Percentiles rank a stretch among this genome's conserved stretches.
Conservation (phyloP, 2,113 vertebrate genomes). For the Eretmochelys imbricata region DNA sequence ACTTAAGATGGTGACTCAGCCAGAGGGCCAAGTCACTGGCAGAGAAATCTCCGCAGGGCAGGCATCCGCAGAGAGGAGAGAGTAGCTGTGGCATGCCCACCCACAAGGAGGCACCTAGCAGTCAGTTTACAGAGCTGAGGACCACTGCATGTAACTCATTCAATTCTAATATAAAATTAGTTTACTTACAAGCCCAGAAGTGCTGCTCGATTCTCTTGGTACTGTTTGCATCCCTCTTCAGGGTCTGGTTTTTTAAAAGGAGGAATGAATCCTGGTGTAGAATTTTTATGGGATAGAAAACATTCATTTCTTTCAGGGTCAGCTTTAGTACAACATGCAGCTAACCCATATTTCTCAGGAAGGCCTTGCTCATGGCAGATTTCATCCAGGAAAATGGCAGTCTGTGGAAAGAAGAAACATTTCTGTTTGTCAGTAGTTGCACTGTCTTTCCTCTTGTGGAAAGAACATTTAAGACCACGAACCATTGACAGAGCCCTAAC, state of each 20-base stretch:
- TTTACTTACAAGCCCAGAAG: constrained; percentile 57
- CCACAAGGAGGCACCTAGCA: too few relatives aligned
- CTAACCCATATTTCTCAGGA: neutral
- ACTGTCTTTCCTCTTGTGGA: neutral
- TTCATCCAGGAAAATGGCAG: constrained; percentile 61
- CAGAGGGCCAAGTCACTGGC: neutral
- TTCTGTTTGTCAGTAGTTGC: neutral
- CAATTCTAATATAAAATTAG: accelerated
- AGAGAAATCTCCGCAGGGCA: neutral
- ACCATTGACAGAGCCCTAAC: neutral
- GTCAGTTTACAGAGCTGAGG: neutral
- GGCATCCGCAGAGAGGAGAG: neutral
- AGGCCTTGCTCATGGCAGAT: constrained; percentile 66
- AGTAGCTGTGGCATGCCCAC: neutral
- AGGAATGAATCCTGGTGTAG: neutral
- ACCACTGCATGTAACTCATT: accelerated
- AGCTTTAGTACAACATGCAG: constrained; percentile 60
- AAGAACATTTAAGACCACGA: neutral
- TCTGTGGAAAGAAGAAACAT: neutral
- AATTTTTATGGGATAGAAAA: constrained; percentile 61
- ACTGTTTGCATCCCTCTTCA: constrained; percentile 43
- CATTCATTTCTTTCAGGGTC: constrained; percentile 59
- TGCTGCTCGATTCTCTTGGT: constrained; percentile 29
- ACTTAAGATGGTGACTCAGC: neutral
- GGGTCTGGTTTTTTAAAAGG: constrained; percentile 42